phyloP scores from a whole-genome alignment of 2,888 invertebrate genomes.

The Drosophila formosana region DNA sequence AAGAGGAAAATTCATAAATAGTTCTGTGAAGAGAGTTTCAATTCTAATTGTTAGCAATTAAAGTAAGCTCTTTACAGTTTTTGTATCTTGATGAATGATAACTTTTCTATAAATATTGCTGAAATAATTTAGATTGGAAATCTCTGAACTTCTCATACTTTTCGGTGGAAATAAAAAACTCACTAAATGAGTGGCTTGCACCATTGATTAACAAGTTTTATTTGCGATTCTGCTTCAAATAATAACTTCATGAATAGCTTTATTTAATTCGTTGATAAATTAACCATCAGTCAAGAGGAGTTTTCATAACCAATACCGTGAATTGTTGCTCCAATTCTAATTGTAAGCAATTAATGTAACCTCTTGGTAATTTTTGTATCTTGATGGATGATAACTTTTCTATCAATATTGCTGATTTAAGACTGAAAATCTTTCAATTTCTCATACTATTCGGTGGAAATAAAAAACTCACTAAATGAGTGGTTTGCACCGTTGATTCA shows the following conservation, averaged over 20 bases:
- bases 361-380: no score
- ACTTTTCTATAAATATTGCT: neutral
- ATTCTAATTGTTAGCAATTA: neutral
- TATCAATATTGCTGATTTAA: neutral
- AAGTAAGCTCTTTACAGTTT: neutral
- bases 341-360: no score
- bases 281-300: no score
- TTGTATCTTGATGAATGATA: neutral
- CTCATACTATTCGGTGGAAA: neutral
- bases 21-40: no score
- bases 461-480: neutral
- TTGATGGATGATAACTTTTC: neutral
- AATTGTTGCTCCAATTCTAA: no score
- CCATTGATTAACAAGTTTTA: constrained; percentile 3
- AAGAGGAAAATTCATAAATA: neutral
- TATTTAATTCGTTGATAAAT: no score
- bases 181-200: neutral
- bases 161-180: neutral
- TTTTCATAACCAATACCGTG: no score
- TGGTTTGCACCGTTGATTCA: neutral
- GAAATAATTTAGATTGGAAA: neutral
- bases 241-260: no score
- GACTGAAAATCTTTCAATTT: neutral
- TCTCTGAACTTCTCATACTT: neutral
- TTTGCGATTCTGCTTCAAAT: neutral